A percentile compares a stretch with the other conserved stretches of the same genome.
phyloP scores from a whole-genome alignment of 2,113 vertebrate genomes.

The Uria aalge region DNA sequence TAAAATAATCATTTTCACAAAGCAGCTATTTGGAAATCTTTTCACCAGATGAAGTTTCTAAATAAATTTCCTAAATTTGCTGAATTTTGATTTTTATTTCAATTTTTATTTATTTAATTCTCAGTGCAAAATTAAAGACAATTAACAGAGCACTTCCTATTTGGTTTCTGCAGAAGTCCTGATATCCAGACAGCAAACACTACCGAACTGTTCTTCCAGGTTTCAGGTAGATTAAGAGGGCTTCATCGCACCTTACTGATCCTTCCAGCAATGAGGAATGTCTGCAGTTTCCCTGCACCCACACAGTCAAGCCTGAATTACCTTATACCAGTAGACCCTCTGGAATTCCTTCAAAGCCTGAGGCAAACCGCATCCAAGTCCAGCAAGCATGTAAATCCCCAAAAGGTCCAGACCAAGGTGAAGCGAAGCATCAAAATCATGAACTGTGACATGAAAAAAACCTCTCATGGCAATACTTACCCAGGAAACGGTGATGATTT shows the following conservation, averaged over 20 bases:
- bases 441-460: neutral
- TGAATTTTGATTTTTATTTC: neutral
- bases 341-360: neutral
- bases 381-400: neutral
- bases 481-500: neutral
- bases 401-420: neutral
- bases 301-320: neutral
- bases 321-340: neutral
- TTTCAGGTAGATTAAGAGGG: neutral
- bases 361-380: neutral
- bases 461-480: neutral
- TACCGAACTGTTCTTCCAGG: neutral
- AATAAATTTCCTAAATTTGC: neutral
- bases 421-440: neutral
- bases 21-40: neutral
- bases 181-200: neutral
- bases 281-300: neutral
- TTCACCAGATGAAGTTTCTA: neutral
- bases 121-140: neutral
- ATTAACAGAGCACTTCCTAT: neutral
- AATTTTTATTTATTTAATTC: neutral
- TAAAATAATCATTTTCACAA: neutral
- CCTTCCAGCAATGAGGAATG: neutral
- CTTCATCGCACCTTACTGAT: neutral
- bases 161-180: neutral